phyloP scores from a whole-genome alignment of 2,797 vertebrate genomes.

The Arrhamphus sclerolepis region DNA sequence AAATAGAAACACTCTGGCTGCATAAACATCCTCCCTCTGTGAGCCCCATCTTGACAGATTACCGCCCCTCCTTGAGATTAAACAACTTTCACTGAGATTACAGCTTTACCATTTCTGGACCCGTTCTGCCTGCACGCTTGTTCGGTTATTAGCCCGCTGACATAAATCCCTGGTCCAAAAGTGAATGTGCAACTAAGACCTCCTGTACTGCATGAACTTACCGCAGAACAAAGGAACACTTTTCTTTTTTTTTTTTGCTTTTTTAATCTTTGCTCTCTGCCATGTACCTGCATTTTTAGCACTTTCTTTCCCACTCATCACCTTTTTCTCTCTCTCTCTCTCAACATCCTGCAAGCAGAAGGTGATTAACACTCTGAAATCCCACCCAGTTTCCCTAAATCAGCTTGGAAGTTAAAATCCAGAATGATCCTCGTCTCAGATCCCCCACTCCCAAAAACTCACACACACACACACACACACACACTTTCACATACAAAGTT shows the following conservation, averaged over 20 bases:
- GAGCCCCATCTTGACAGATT: slow-evolving; percentile 75
- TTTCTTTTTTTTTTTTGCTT: slow-evolving; percentile 11
- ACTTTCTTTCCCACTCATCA: too few relatives aligned
- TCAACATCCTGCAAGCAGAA: too few relatives aligned
- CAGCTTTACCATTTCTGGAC: slow-evolving; percentile 56
- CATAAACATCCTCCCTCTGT: slow-evolving; percentile 57
- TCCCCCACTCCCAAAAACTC: background rate
- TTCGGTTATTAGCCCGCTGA: slow-evolving; percentile 65
- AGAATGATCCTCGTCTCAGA: slow-evolving; percentile 43
- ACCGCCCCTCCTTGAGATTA: slow-evolving; percentile 69
- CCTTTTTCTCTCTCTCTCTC: too few relatives aligned
- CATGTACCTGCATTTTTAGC: slow-evolving; percentile 5
- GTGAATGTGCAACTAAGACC: slow-evolving; percentile 18
- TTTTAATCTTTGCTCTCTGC: too few relatives aligned
- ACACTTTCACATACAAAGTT: slow-evolving; percentile 1
- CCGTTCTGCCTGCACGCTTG: slow-evolving; percentile 42
- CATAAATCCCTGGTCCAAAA: slow-evolving; percentile 60
- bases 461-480: too few relatives aligned
- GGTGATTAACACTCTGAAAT: slow-evolving; percentile 50
- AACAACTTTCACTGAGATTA: slow-evolving; percentile 72
- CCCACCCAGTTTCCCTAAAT: slow-evolving; percentile 49
- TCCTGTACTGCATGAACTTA: background rate
- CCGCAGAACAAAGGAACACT: background rate
- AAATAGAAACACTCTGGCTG: slow-evolving; percentile 60
- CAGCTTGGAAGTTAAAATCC: slow-evolving; percentile 57